Evolutionary conservation across 2,797 vertebrate species (phyloP), one percentile per base, ranked within the genome.

Genomic region (Gymnothorax javanicus): DNA sequence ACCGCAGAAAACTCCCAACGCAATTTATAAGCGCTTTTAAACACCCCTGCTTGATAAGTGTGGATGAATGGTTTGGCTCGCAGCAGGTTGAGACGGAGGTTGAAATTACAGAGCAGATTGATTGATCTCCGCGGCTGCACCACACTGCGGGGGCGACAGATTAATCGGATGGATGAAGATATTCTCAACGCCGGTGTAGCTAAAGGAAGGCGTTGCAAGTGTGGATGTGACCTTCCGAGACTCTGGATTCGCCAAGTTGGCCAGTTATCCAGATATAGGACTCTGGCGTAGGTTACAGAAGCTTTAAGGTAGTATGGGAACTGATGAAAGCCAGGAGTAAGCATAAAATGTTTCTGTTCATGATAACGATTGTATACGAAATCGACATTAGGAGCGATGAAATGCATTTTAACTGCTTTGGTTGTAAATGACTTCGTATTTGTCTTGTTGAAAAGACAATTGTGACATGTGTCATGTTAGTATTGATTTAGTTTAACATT

Each of bases 181-280:
- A 54, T 81, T 50, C 56, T 50, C 52, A 7, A 91, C 64, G 77
- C 50, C 4, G 77, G 77, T 1, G 56, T 87, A 89, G 92, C 23
- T 56, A 20, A 81, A 81, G 77, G 77, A 81, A 50, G 52, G 12
- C 23, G 20, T 20, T 9, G 20, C 4, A 8, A 81, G 54, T 81
- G 52, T 17, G 13, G 77, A 81, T 54, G 13, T 81, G 77, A 81
- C 77, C 77, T 81, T 81, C 52, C 6, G 77, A 81, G 52, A 23
- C 77, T 54, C 52, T 8, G 4, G 50, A 56, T 81, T 52, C 7
- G 6, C 50, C 27, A 6, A 56, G 77, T 20, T 12, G 52, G 77
- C 8, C 73, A 17, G 33, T 43, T 43, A 43, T 43, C 33, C 33
- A 43, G 69, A 73, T 73, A 25, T 25, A 33, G 15, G 12, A 15